Evolutionary conservation across 2,888 invertebrate genomes (phyloP), one percentile per base, ranked within the genome.

Genomic region (Coelogynopora nodosa): DNA sequence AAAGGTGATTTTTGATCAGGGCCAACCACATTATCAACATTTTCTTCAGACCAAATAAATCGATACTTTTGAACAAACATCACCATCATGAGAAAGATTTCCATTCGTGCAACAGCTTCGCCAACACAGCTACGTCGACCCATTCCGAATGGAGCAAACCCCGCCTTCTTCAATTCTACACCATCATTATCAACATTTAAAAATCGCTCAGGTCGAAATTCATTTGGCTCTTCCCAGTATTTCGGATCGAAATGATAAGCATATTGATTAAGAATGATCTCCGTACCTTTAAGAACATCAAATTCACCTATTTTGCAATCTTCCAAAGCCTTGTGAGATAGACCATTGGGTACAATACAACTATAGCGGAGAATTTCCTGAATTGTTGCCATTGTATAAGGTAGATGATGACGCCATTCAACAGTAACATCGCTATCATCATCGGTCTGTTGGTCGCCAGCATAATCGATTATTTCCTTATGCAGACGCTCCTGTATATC

Each of bases 121-220:
- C 49, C 84, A 2, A 84, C 18, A 84, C 84, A 84, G 2, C 23
- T 18, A 23, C 84, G 26, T n/a, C 49, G 0, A 1, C 84, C 84
- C 27, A 49, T 18, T 49, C 84, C 84, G 31, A 84, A 84, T 18
- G 84, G 49, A 23, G 67, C 67, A 84, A 84, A 84, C n/a, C 84
- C 84, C 5, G 31, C 23, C 30, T 84, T 84, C 5, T 5, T 31
- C 30, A 84, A 67, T 2, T 84, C 49, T 2, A 84, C 31, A 2
- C n/a, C 26, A 5, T 84, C 31, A 0, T 90, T 90, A 26, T 88
- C 88, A 0, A 82, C 86, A 74, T 89, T 89, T 0, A 90, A 87
- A 87, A 90, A 91, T 67, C 90, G 87, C 5, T 89, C 89, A 0
- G 91, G 91, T 13, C 87, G 67, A 84, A 91, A 90, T 13, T 88